Conservation (phyloP, 2,888 invertebrate species). For the Metalampra italica region DNA sequence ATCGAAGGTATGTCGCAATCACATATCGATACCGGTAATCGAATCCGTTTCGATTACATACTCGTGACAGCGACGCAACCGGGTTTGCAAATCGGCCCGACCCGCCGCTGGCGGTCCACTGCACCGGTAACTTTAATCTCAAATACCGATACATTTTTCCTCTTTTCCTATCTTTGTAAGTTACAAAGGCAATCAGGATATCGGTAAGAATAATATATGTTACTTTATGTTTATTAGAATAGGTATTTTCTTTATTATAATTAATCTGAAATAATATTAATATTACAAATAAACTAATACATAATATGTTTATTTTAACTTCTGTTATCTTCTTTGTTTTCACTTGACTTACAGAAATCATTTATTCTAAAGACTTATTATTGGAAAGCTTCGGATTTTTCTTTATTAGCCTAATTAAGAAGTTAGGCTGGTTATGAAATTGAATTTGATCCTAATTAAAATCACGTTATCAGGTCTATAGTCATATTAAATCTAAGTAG, state of each 20-base stretch:
- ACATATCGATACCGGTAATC: not conserved
- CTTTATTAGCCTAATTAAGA: no score
- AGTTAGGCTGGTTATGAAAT: no score
- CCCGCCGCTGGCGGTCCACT: constrained; percentile 19
- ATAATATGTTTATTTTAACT: not conserved
- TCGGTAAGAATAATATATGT: no score
- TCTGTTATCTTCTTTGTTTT: not conserved
- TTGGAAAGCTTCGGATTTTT: no score
- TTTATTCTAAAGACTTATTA: no score
- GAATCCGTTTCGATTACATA: not conserved
- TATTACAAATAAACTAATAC: no score
- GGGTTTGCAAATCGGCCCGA: constrained; percentile 26
- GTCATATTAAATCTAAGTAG: no score
- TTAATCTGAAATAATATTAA: no score
- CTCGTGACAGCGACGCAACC: constrained; percentile 4
- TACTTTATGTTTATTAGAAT: no score
- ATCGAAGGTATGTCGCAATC: constrained; percentile 26
- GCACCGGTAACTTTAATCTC: constrained; percentile 39
- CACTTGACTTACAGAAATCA: not conserved
- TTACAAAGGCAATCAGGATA: not conserved
- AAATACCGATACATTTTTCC: constrained; percentile 33
- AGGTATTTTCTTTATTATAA: no score
- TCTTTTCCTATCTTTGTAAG: constrained; percentile 20
- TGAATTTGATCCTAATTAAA: not conserved
- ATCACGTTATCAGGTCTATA: not conserved